Percentiles rank a stretch among this genome's conserved stretches.
phyloP scores from a whole-genome alignment of 1,140 invertebrate species.

The Frieseomelitta varia region DNA sequence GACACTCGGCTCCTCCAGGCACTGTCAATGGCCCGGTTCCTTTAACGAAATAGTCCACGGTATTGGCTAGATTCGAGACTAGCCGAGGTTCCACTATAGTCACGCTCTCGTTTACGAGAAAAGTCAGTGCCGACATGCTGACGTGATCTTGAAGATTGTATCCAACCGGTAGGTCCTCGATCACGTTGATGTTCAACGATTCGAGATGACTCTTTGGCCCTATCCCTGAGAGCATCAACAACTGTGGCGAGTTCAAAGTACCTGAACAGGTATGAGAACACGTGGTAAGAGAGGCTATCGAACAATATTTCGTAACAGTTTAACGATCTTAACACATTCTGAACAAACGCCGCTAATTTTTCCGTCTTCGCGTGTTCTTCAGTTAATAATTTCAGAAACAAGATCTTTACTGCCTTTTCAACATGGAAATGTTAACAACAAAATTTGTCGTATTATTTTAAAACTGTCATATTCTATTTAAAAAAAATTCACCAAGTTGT shows the following conservation, averaged over 20 bases:
- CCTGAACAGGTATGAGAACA: conserved; percentile 60
- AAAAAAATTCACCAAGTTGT: too few species aligned
- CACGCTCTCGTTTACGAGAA: conserved; percentile 85
- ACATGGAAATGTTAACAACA: too few species aligned
- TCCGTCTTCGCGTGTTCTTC: too few species aligned
- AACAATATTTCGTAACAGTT: not conserved
- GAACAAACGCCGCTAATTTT: too few species aligned
- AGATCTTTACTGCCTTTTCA: too few species aligned
- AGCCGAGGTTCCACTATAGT: conserved; percentile 82
- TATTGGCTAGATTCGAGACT: conserved; percentile 81
- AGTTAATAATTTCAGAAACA: too few species aligned
- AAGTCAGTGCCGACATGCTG: conserved; percentile 86
- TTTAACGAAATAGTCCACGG: conserved; percentile 83
- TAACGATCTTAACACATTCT: too few species aligned
- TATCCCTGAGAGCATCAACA: conserved; percentile 85
- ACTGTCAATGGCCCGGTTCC: conserved; percentile 86
- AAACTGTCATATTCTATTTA: too few species aligned
- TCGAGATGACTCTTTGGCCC: conserved; percentile 83
- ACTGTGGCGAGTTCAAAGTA: conserved; percentile 83
- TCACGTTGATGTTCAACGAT: conserved; percentile 81
- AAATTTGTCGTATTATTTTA: too few species aligned
- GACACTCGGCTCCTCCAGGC: conserved; percentile 88
- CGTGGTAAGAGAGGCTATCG: not conserved
- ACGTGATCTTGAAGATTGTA: conserved; percentile 92
- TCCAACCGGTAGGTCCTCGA: conserved; percentile 89